Evolutionary conservation across 2,888 invertebrate genomes (phyloP), one percentile per base, ranked within the genome.

Genomic region (Syrista parreyssii): DNA sequence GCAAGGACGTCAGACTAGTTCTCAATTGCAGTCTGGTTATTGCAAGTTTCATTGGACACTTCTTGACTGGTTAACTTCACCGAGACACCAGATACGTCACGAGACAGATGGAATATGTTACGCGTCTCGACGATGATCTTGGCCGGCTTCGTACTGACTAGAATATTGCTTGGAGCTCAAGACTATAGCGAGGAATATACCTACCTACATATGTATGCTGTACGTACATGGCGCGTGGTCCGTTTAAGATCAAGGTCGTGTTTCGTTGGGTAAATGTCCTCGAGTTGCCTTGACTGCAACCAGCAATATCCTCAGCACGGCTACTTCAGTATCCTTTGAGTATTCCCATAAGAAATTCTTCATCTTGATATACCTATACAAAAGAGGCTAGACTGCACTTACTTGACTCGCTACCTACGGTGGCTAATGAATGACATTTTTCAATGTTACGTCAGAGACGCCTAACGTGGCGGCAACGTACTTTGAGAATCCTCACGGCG

Each of bases 231-330:
- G 81, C 80, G 82, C 84, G 82, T 82, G 86, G 82, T 86, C 84
- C 86, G 83, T 87, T 87, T 85, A 87, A 87, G 87, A 88, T 88
- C 87, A 88, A 88, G 88, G 87, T 84, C 87, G 87, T 76, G 78
- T 82, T 84, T 88, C 85, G 83, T 84, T 87, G 82, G 87, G 88
- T 87, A 87, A 88, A 88, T 84, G 87, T 88, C 86, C 87, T 86
- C 84, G 80, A 80, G 76, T 85, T 80, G 82, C 84, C 84, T 86
- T 86, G 86, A 84, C 80, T 82, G 55, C 55, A 55, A 55, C 55
- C 55, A 55, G 55, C 55, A 30, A 34, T 33, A 23, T 55, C 55
- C 55, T 55, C 55, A 0, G 23, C 55, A 55, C 23, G 55, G 23
- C 55, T 55, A 23, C 23, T 55, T 23, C 9, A 23, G 55, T 55